A percentile compares a stretch with the other conserved stretches of the same genome.
Conservation (phyloP, 2,797 vertebrate genomes). For the Danio kyathit region DNA sequence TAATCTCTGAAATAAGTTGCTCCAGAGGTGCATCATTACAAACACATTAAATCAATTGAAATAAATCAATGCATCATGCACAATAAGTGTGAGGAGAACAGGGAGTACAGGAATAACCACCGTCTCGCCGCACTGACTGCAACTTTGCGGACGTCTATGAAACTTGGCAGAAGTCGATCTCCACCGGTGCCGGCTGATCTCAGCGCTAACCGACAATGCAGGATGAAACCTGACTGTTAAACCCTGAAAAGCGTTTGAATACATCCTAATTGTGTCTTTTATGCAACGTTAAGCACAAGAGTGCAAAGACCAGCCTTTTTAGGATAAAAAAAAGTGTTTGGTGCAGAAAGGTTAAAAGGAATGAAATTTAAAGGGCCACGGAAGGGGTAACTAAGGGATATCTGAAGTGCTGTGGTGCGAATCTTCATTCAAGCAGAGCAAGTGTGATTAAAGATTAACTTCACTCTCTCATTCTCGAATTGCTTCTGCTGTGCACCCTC, state of each 20-base stretch:
- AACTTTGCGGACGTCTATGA: background rate
- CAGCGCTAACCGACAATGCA: background rate
- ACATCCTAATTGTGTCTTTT: slow-evolving; percentile 21
- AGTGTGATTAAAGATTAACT: slow-evolving; percentile 27
- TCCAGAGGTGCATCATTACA: background rate
- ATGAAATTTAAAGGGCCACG: background rate
- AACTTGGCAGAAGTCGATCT: slow-evolving; percentile 25
- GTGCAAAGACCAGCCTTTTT: background rate
- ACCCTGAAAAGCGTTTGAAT: slow-evolving; percentile 8
- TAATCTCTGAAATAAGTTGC: background rate
- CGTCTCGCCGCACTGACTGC: background rate
- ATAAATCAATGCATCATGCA: background rate
- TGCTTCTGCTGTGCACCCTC: background rate
- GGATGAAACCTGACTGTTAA: slow-evolving; percentile 20
- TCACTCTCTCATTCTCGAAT: slow-evolving; percentile 5
- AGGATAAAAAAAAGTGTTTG: background rate
- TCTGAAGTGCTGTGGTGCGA: slow-evolving; percentile 21
- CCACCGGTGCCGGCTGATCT: slow-evolving; percentile 15
- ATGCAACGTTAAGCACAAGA: slow-evolving; percentile 20
- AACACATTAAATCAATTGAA: background rate
- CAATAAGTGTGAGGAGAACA: background rate
- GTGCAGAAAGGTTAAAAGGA: slow-evolving; percentile 10
- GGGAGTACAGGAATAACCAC: background rate
- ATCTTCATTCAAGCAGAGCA: slow-evolving; percentile 14
- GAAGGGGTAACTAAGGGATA: background rate